Percentiles rank a stretch among this genome's conserved stretches.
Conservation (phyloP, 1,140 invertebrate species). For the Leptinotarsa lineolata region DNA sequence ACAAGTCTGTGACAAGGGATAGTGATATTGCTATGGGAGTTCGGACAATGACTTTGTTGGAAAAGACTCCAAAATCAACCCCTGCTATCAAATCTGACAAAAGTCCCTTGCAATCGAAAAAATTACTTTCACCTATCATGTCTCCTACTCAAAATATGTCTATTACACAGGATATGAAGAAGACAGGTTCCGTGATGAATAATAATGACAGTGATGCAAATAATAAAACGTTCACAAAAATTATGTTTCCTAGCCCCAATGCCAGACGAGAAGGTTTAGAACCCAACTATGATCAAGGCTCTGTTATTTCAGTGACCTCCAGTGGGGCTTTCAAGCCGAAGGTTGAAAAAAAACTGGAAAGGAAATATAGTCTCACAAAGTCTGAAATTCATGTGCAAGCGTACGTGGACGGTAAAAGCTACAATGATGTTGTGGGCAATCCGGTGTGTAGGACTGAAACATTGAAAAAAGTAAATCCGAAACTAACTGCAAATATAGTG, state of each 20-base stretch:
- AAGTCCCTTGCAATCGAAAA: conserved; percentile 20
- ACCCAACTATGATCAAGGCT: conserved; percentile 52
- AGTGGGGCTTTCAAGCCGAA: conserved; percentile 52
- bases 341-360: conserved; percentile 47
- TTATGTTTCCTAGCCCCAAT: conserved; percentile 47
- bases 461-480: conserved; percentile 31
- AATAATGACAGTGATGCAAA: conserved; percentile 33
- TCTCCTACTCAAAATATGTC: conserved; percentile 54
- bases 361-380: conserved; percentile 64
- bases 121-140: conserved; percentile 50
- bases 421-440: conserved; percentile 32
- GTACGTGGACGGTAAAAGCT: conserved; percentile 46
- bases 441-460: conserved; percentile 16
- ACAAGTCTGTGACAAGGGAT: conserved; percentile 17
- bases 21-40: conserved; percentile 23
- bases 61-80: neutral
- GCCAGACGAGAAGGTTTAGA: conserved; percentile 41
- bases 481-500: conserved; percentile 45
- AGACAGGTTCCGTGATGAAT: conserved; percentile 25
- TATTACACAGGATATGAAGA: conserved; percentile 39
- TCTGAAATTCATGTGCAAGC: conserved; percentile 53
- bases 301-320: conserved; percentile 53
- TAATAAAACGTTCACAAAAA: conserved; percentile 46
- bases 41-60: conserved; percentile 14
- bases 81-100: conserved; percentile 23